Base-by-base conservation (phyloP, 2,888 invertebrate genomes). In the Drosophila villosipedis region DNA sequence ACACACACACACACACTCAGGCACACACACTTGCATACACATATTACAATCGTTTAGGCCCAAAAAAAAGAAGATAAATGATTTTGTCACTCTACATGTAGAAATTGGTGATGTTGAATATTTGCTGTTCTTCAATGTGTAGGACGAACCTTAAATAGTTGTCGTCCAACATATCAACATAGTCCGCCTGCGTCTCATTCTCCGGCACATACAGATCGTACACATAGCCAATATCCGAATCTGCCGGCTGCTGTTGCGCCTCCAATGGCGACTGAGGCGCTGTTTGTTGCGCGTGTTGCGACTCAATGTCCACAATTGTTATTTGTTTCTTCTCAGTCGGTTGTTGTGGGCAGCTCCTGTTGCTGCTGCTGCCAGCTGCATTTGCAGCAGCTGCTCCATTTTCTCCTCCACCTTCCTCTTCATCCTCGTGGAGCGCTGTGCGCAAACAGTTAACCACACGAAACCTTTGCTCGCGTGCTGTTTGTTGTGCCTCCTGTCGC, bases 161-260 rank as follows among this genome's bases (percentile, higher is more conserved):
- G 85, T 92, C 92, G 65, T 92, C 92, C 87, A 91, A 89, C 68
- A 92, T 83, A 83, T 93, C 93, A 68, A 92, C 91, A 76, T 94
- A 87, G 71, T 94, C 93, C 43, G 93, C 93, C 53, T 94, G 93
- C 77, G 94, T 93, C 28, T 94, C 94, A 77, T 93, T 93, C 79
- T 94, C 92, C 14, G 95, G 94, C 83, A 95, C 95, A 92, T 96
- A 96, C 35, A 96, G 93, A 92, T 96, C 96, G 79, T 95, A 96
- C 10, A 96, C 95, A 91, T 94, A 96, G 61, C 92, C 91, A n/a
- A 90, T 81, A 50, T 93, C 91, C 10, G 91, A 92, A 72, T 93
- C 91, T 30, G 86, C 86, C 16, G 90, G 89, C 71, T 69, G 70
- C 28, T 84, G 65, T 49, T 70, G 77, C 22, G 30, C 33, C 30